phyloP scores from a whole-genome alignment of 2,113 vertebrate genomes.

The Myotis davidii region DNA sequence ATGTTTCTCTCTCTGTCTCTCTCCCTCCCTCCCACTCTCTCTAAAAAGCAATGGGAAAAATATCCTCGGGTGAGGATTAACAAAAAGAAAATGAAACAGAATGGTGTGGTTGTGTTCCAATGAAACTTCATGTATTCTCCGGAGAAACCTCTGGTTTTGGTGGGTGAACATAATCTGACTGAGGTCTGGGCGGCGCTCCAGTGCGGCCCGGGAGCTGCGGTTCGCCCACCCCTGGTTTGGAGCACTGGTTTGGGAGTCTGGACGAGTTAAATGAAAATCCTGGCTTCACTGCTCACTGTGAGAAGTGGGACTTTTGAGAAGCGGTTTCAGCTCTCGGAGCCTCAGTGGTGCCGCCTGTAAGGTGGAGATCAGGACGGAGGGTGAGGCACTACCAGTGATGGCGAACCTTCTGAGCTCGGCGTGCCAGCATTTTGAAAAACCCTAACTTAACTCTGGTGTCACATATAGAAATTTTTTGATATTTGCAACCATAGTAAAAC shows the following conservation, averaged over 20 bases:
- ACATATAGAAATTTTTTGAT: too few relatives aligned
- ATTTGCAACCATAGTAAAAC: too few relatives aligned
- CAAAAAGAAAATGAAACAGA: too few relatives aligned
- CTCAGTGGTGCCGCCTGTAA: background rate
- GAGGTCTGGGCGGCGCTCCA: rapidly evolving
- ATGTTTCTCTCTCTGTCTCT: too few relatives aligned
- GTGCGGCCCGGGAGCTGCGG: rapidly evolving
- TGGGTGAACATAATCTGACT: too few relatives aligned
- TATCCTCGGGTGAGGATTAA: too few relatives aligned
- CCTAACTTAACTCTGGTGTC: too few relatives aligned
- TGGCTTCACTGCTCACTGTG: rapidly evolving
- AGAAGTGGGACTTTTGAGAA: background rate
- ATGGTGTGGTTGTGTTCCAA: rapidly evolving
- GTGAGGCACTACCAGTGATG: background rate
- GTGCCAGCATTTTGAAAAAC: too few relatives aligned
- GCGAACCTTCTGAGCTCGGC: too few relatives aligned
- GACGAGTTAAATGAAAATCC: background rate
- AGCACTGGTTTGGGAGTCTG: background rate
- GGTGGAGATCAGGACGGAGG: rapidly evolving
- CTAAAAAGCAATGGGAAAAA: background rate
- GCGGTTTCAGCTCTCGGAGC: rapidly evolving
- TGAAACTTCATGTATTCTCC: rapidly evolving
- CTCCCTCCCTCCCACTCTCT: too few relatives aligned
- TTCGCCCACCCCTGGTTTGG: background rate
- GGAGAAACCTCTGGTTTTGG: background rate